These are phyloP conservation scores for Tetanocera ferruginea DNA, from an alignment of 2,888 invertebrate genomes.

Conservation along the genomic window DNA sequence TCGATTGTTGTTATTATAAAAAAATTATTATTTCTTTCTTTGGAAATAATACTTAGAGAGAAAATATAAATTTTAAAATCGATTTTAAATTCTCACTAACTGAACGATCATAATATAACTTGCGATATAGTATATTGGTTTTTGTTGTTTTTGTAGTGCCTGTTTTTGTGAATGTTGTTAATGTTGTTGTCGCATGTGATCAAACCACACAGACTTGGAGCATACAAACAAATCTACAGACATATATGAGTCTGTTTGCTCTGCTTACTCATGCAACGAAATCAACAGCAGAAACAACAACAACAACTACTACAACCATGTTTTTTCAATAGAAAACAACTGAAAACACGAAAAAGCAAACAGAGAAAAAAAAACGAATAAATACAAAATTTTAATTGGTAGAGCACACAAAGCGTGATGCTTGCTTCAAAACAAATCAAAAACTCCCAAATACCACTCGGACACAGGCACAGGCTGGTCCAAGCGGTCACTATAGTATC, in stretches of 20 bases:
- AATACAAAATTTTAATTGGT: constrained; percentile 64
- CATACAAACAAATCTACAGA: background rate
- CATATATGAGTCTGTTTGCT: background rate
- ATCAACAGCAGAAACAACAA: background rate
- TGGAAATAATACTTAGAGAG: too few relatives aligned
- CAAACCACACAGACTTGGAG: background rate
- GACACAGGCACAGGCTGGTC: background rate
- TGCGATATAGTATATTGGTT: background rate
- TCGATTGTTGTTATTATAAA: too few relatives aligned
- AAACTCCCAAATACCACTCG: constrained; percentile 40
- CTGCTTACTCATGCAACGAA: constrained; percentile 12
- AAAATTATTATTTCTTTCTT: too few relatives aligned
- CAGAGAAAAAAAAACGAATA: constrained; percentile 39
- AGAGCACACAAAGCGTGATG: constrained; percentile 59
- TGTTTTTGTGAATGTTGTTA: background rate
- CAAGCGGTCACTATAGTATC: too few relatives aligned
- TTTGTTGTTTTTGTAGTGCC: background rate
- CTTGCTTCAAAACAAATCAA: constrained; percentile 63
- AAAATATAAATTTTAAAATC: too few relatives aligned
- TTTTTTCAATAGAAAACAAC: constrained; percentile 23
- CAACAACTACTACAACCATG: constrained; percentile 3
- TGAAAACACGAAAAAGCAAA: constrained; percentile 24
- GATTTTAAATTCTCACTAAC: too few relatives aligned
- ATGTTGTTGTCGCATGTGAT: background rate
- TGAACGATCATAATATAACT: too few relatives aligned